phyloP scores from a whole-genome alignment of 2,888 invertebrate genomes.

The Criorhina ranunculi region DNA sequence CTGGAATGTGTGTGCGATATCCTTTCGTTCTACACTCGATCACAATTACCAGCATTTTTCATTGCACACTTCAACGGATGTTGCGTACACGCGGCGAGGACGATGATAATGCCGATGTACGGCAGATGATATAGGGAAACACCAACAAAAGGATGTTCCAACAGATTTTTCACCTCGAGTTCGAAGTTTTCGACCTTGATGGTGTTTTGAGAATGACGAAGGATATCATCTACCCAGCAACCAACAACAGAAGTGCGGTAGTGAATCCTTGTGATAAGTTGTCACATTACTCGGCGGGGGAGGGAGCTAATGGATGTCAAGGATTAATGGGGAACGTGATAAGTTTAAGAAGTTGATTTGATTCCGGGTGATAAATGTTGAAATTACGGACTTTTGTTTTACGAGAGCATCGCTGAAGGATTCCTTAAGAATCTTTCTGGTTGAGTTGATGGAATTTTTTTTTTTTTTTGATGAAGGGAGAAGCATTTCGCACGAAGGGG shows the following conservation, averaged over 20 bases:
- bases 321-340: slow-evolving; percentile 75
- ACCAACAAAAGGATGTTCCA: slow-evolving; percentile 38
- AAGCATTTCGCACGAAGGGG: not conserved
- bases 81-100: not conserved
- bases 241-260: slow-evolving; percentile 17
- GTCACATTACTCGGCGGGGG: slow-evolving; percentile 72
- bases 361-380: slow-evolving; percentile 61
- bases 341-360: slow-evolving; percentile 75
- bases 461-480: not conserved
- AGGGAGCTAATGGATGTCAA: slow-evolving; percentile 69
- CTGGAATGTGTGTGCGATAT: slow-evolving; percentile 55
- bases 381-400: slow-evolving; percentile 45
- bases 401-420: slow-evolving; percentile 21
- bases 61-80: slow-evolving; percentile 67
- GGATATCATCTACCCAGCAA: slow-evolving; percentile 30
- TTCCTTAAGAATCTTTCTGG: slow-evolving; percentile 1
- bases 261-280: slow-evolving; percentile 69
- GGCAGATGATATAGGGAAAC: slow-evolving; percentile 26
- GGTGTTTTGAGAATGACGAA: slow-evolving; percentile 52
- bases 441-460: slow-evolving; percentile 22
- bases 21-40: slow-evolving; percentile 53
- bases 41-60: slow-evolving; percentile 74
- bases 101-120: slow-evolving; percentile 7
- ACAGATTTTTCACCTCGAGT: slow-evolving; percentile 70
- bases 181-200: slow-evolving; percentile 68